Conservation (phyloP, 2,113 vertebrate species). For the Brachirus orientalis region DNA sequence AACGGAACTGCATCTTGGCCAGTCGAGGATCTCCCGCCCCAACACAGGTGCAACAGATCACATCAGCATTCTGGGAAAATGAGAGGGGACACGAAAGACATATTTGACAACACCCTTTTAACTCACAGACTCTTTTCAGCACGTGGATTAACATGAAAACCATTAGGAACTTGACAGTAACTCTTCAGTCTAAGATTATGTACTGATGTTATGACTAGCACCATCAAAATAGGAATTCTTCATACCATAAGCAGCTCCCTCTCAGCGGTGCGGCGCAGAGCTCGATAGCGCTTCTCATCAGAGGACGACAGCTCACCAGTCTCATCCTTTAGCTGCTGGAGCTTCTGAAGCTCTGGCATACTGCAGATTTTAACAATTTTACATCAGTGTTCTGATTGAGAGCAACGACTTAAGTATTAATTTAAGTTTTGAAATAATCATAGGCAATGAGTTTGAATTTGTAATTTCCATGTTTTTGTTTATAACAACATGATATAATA, state of each 20-base stretch:
- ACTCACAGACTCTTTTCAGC: background rate
- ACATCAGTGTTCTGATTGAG: background rate
- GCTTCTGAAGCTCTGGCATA: conserved; percentile 95
- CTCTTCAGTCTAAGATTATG: background rate
- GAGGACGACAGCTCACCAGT: conserved; percentile 93
- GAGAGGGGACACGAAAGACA: background rate
- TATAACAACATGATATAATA: too few relatives aligned
- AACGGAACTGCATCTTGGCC: conserved; percentile 96
- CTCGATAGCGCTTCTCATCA: conserved; percentile 93
- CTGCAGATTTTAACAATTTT: conserved; percentile 63
- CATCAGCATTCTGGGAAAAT: conserved; percentile 87
- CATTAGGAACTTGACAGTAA: background rate
- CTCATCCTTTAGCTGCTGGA: conserved; percentile 95
- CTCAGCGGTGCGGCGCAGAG: conserved; percentile 91
- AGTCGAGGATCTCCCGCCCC: conserved; percentile 92
- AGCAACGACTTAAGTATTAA: background rate
- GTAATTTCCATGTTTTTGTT: too few relatives aligned
- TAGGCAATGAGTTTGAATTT: too few relatives aligned
- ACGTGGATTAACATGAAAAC: background rate
- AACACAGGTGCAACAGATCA: conserved; percentile 95
- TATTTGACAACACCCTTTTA: background rate
- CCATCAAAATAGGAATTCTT: background rate
- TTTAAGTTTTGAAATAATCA: background rate
- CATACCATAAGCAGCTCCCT: conserved; percentile 92
- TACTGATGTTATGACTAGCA: background rate